Conservation (phyloP, 2,113 vertebrate genomes). For the Eudyptes chrysolophus region DNA sequence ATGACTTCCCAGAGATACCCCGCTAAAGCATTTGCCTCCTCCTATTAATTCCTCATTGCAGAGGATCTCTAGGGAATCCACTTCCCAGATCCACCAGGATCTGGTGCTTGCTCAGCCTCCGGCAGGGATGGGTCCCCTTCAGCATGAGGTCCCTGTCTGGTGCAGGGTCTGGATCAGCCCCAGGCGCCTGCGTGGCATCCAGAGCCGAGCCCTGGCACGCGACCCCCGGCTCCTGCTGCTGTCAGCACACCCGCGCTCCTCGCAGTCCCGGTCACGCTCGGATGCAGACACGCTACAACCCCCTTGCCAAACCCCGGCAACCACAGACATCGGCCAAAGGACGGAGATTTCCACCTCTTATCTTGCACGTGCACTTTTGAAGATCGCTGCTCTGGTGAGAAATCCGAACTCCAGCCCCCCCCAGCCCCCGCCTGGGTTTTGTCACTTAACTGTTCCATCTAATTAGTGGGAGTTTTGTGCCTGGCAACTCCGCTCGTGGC, state of each 20-base stretch:
- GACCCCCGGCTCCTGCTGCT: fast-evolving
- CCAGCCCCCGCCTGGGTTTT: background rate
- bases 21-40: background rate
- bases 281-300: fast-evolving
- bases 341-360: background rate
- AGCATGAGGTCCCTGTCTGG: background rate
- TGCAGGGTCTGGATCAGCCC: background rate
- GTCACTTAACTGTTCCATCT: background rate
- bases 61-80: background rate
- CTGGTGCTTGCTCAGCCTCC: background rate
- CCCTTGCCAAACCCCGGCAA: background rate
- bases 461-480: background rate
- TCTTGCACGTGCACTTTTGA: background rate
- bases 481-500: background rate
- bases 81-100: background rate
- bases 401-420: background rate
- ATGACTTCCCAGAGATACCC: background rate
- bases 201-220: background rate
- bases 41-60: background rate
- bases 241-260: background rate
- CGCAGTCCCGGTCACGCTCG: fast-evolving
- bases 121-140: background rate
- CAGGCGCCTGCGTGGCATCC: fast-evolving
- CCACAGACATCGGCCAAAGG: background rate
- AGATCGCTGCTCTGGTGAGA: background rate